Conservation (phyloP, 30 jellyfish, hydroid and myxozoan genomes). For the Turritopsis dohrnii region DNA sequence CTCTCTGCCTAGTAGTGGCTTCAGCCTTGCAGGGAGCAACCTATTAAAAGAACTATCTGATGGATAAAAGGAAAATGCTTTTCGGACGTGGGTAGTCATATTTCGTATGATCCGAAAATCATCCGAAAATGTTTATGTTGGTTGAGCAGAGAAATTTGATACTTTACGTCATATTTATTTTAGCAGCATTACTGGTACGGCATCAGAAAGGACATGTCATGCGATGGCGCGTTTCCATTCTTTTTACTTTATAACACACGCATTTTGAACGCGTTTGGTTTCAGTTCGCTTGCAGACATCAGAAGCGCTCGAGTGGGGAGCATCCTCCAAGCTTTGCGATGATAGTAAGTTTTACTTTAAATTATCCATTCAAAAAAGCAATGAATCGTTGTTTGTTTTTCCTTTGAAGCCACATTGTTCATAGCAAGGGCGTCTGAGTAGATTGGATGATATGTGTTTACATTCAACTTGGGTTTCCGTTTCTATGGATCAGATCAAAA, state of each 20-base stretch:
- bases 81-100: conserved; percentile 53
- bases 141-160: background rate
- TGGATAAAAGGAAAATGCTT: conserved; percentile 70
- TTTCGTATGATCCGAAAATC: background rate
- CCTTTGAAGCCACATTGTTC: too few relatives aligned
- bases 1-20: too few relatives aligned
- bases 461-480: too few relatives aligned
- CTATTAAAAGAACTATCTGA: background rate
- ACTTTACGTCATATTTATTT: background rate
- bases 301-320: conserved; percentile 5
- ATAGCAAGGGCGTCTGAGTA: too few relatives aligned
- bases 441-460: too few relatives aligned
- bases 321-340: background rate
- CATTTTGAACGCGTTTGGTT: conserved; percentile 72
- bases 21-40: too few relatives aligned
- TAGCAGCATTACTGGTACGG: conserved; percentile 92
- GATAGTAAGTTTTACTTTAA: background rate
- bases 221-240: conserved; percentile 65
- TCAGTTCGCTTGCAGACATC: conserved; percentile 55
- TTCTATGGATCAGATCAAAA: too few relatives aligned
- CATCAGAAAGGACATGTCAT: conserved; percentile 53
- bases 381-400: too few relatives aligned
- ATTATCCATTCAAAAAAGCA: background rate
- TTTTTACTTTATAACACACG: conserved; percentile 73
- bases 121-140: background rate